Evolutionary conservation across 2,113 vertebrate genomes (phyloP).

Genomic region (Nothobranchius furzeri): DNA sequence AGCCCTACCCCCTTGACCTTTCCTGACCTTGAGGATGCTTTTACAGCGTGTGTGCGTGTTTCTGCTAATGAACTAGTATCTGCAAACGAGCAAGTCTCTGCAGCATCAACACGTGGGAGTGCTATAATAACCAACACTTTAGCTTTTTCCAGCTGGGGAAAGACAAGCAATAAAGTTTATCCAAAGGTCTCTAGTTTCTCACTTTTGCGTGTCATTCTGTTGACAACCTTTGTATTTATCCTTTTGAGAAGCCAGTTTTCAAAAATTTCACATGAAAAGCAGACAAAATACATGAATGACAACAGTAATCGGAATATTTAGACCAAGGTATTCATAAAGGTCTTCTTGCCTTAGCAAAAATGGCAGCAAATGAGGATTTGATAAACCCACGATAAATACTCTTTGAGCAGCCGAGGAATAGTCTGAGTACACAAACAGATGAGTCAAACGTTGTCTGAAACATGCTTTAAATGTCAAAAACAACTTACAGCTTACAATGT

Average conservation of each 20-base stretch:
- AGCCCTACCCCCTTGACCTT: constrained; percentile 28
- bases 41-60: constrained; percentile 13
- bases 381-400: too few relatives aligned
- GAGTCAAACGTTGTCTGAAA: not conserved
- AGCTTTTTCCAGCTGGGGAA: constrained; percentile 23
- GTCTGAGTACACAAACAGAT: not conserved
- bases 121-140: not conserved
- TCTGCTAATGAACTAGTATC: constrained; percentile 28
- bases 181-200: not conserved
- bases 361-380: too few relatives aligned
- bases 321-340: too few relatives aligned
- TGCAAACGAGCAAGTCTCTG: constrained; percentile 26
- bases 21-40: constrained; percentile 40
- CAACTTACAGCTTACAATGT: not conserved
- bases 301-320: too few relatives aligned
- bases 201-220: constrained; percentile 1
- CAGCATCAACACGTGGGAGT: not conserved
- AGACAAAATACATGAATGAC: too few relatives aligned
- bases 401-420: not conserved
- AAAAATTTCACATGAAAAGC: too few relatives aligned
- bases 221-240: not conserved
- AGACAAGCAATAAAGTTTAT: constrained; percentile 4
- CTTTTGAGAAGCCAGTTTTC: too few relatives aligned
- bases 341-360: too few relatives aligned
- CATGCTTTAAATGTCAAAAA: not conserved